A percentile compares a stretch with the other conserved stretches of the same genome.
Conservation (phyloP, 2,113 vertebrate species). For the Scortum barcoo region DNA sequence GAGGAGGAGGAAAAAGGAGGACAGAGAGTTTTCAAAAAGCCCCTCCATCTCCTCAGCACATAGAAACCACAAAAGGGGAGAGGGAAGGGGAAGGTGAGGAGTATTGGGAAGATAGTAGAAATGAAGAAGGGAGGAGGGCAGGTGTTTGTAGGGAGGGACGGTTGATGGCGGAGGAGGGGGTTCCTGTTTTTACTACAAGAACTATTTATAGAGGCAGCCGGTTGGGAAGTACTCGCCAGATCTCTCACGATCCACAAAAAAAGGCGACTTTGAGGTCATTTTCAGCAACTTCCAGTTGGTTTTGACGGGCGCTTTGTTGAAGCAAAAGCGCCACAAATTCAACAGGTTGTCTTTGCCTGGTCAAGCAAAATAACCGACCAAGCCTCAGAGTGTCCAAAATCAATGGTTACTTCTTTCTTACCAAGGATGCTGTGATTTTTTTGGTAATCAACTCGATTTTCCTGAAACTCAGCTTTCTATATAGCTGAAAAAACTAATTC, state of each 20-base stretch:
- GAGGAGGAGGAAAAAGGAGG: constrained; percentile 57
- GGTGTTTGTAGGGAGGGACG: not conserved
- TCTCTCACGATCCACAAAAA: not conserved
- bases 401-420: not conserved
- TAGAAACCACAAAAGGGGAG: constrained; percentile 63
- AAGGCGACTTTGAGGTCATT: not conserved
- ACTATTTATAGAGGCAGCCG: not conserved
- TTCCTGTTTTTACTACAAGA: not conserved
- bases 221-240: not conserved
- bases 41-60: constrained; percentile 71
- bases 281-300: not conserved
- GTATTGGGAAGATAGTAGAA: constrained; percentile 17
- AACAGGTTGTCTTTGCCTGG: not conserved
- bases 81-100: constrained; percentile 13
- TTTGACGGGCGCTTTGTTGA: not conserved
- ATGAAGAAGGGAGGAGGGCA: not conserved
- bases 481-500: not conserved
- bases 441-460: not conserved
- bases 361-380: too few species aligned
- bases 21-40: constrained; percentile 53
- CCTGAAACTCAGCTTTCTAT: not conserved
- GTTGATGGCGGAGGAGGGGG: constrained; percentile 1
- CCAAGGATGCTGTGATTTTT: not conserved
- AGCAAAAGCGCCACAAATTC: not conserved
- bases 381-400: constrained; percentile 23